Evolutionary conservation across 2,888 invertebrate genomes (phyloP).

Genomic region (Trichacis sp.): DNA sequence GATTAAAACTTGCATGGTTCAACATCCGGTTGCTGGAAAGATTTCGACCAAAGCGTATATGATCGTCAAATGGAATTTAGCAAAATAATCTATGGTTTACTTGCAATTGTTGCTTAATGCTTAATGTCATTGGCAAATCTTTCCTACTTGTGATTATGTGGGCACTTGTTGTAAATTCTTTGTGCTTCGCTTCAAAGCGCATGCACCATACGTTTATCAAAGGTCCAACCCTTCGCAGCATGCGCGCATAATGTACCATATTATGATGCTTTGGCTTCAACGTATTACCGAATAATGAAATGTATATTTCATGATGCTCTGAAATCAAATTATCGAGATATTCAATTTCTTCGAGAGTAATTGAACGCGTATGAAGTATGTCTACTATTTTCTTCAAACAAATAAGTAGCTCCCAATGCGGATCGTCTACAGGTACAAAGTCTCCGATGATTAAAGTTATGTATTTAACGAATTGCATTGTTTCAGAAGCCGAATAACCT

Average conservation of each 20-base stretch:
- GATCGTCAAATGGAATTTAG: slow-evolving; percentile 14
- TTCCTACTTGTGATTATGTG: slow-evolving; percentile 29
- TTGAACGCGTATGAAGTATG: no score
- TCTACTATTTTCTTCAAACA: no score
- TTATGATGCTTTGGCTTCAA: slow-evolving; percentile 26
- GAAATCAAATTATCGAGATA: slow-evolving; percentile 14
- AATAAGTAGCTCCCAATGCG: slow-evolving; percentile 15
- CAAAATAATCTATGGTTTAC: slow-evolving; percentile 26
- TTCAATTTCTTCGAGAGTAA: slow-evolving; percentile 1
- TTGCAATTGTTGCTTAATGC: slow-evolving; percentile 28
- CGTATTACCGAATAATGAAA: slow-evolving; percentile 9
- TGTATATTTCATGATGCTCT: slow-evolving; percentile 17
- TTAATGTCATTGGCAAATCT: slow-evolving; percentile 35
- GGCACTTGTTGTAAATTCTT: slow-evolving; percentile 32
- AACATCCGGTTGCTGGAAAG: no score
- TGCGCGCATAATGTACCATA: slow-evolving; percentile 28
- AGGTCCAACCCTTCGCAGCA: slow-evolving; percentile 22
- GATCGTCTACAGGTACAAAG: slow-evolving; percentile 17
- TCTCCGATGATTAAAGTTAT: slow-evolving; percentile 26
- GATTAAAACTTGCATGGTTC: no score
- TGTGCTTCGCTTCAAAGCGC: slow-evolving; percentile 33
- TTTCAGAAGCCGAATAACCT: slow-evolving; percentile 24
- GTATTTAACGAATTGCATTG: slow-evolving; percentile 21
- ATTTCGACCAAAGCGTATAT: no score
- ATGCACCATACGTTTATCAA: slow-evolving; percentile 33